Percentiles rank a stretch among this genome's conserved stretches.
phyloP scores from a whole-genome alignment of 2,113 vertebrate genomes.

The Stictonetta naevosa region DNA sequence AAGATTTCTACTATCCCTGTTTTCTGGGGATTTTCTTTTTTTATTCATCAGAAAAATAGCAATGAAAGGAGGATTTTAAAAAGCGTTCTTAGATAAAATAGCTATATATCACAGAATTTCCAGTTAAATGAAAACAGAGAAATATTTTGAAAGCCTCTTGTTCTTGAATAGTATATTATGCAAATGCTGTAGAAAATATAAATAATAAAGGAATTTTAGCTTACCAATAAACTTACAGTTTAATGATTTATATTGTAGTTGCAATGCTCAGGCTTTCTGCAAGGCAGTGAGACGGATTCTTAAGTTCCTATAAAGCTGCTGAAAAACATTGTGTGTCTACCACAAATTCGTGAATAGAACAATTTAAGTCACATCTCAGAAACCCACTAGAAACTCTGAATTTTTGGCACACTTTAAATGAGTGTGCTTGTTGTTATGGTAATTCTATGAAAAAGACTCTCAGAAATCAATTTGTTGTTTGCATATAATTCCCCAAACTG shows the following conservation, averaged over 20 bases:
- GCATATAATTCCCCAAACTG: not conserved
- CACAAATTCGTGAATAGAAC: conserved; percentile 1
- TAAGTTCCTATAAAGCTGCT: not conserved
- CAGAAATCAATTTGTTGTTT: conserved; percentile 38
- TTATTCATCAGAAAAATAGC: not conserved
- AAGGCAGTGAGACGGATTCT: not conserved
- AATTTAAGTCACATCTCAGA: not conserved
- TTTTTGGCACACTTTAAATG: not conserved
- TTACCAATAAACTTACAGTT: not conserved
- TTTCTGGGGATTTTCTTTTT: not conserved
- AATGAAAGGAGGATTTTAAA: not conserved
- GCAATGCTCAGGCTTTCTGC: not conserved
- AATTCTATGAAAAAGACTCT: not conserved
- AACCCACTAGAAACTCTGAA: not conserved
- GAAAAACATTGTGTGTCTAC: not conserved
- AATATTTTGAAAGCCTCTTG: not conserved
- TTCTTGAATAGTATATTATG: not conserved
- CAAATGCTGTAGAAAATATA: not conserved
- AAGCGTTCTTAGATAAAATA: not conserved
- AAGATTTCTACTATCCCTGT: not conserved
- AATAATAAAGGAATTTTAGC: not conserved
- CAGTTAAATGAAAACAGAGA: not conserved
- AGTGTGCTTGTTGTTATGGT: conserved; percentile 26
- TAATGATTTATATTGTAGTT: conserved; percentile 19
- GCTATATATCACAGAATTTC: not conserved